These are phyloP conservation scores for Radopholus similis DNA, from an alignment of 1,140 invertebrate species.

Conservation along the genomic window DNA sequence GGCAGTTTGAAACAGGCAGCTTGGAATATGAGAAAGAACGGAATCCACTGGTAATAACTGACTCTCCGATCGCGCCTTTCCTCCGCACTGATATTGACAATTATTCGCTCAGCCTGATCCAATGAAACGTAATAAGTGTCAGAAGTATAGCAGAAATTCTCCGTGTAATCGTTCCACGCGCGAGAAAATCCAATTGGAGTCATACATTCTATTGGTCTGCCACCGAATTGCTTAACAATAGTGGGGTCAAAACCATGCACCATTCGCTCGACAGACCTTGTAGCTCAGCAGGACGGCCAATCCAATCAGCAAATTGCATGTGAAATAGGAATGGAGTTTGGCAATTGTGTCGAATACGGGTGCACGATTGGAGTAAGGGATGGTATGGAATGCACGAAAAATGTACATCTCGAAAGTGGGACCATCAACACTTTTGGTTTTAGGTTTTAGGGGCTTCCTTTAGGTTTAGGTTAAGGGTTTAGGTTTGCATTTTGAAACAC, in stretches of 20 bases:
- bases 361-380: constrained; percentile 49
- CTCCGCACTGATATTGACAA: constrained; percentile 16
- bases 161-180: constrained; percentile 47
- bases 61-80: constrained; percentile 32
- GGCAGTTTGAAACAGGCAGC: constrained; percentile 62
- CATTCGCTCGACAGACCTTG: too few species aligned
- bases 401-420: constrained; percentile 41
- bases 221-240: constrained; percentile 60
- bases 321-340: constrained; percentile 54
- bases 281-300: constrained; percentile 53
- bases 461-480: too few species aligned
- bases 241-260: too few species aligned
- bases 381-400: constrained; percentile 50
- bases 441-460: too few species aligned
- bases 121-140: constrained; percentile 57
- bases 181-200: constrained; percentile 29
- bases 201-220: constrained; percentile 55
- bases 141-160: constrained; percentile 54
- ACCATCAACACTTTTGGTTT: too few species aligned
- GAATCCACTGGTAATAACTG: constrained; percentile 64
- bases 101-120: constrained; percentile 12
- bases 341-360: constrained; percentile 53
- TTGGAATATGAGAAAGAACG: constrained; percentile 61
- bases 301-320: constrained; percentile 46
- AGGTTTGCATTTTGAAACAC: too few species aligned